Evolutionary conservation across 2,113 vertebrate genomes (phyloP), one percentile per base, ranked within the genome.

Genomic region (Galemys pyrenaicus): DNA sequence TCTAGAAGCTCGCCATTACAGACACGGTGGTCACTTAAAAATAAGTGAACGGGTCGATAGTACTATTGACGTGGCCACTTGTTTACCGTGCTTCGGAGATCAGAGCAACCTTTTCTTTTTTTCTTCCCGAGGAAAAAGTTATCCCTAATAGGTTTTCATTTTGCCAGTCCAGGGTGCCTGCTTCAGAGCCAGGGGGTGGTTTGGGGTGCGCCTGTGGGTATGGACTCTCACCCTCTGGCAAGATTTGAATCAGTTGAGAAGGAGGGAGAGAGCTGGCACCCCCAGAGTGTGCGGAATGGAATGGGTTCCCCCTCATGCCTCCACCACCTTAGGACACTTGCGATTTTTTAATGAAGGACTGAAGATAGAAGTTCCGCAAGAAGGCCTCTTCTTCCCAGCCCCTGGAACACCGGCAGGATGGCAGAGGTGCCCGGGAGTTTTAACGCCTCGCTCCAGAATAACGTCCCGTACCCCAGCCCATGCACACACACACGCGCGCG

Each of bases 261-360:
- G 58, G 62, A 91, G 88, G 20, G 49, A 35, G 44, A 28, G 32
- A 35, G 44, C 62, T 90, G 60, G 93, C 1, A 44, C 8, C 89
- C 67, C 51, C 87, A 51, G 60, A 71, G 49, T 60, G 78, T 0
- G 0, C 32, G 26, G 81, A 87, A 16, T 35, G 26, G 81, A 87
- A 16, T 81, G 75, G 24, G 75, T 85, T 37, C 73, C 82, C 79
- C 87, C 22, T 62, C 30, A 3, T 8, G 15, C 79, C 62, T 41
- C n/a, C 56, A 65, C 92, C 90, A 79, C 83, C 97, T 90, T 92
- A 95, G 96, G 87, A 85, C 5, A 16, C 41, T 87, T 35, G n/a
- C n/a, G 32, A 44, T 87, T 84, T 77, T 85, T 65, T 91, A 83
- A 73, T 3, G 28, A 87, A 80, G 37, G 65, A n/a, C 51, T 85